These are phyloP conservation scores for Dysidea cf. avara DNA, from an alignment of 37 sponge, comb jelly and placozoan genomes.

Conservation along the genomic window DNA sequence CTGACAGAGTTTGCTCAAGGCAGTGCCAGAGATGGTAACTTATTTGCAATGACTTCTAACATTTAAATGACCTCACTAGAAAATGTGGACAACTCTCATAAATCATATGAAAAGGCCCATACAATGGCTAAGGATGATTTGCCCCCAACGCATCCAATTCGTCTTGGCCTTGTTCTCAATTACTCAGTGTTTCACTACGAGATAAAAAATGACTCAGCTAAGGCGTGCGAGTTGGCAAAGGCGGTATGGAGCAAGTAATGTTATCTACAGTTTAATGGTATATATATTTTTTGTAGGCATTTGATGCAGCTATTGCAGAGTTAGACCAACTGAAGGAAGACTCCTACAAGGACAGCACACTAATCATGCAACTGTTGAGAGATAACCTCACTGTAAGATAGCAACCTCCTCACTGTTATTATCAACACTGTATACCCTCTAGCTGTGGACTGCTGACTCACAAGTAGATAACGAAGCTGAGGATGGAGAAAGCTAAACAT, in stretches of 20 bases:
- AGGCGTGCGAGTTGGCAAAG: constrained; percentile 85
- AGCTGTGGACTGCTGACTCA: constrained; percentile 54
- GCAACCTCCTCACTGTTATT: too few relatives aligned
- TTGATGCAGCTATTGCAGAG: constrained; percentile 89
- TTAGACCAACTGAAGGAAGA: constrained; percentile 85
- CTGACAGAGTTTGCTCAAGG: constrained; percentile 80
- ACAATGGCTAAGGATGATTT: constrained; percentile 30
- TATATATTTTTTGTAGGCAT: constrained; percentile 79
- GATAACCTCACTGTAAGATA: constrained; percentile 92
- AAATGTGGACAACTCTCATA: too few relatives aligned
- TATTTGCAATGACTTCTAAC: too few relatives aligned
- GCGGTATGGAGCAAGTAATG: constrained; percentile 39
- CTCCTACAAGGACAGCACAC: constrained; percentile 92
- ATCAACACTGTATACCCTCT: neutral
- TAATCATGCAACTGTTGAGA: constrained; percentile 93
- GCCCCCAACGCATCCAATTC: constrained; percentile 76
- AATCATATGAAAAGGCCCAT: constrained; percentile 63
- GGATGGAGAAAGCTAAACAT: too few relatives aligned
- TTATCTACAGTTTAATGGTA: too few relatives aligned
- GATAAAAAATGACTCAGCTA: constrained; percentile 56
- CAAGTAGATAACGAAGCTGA: constrained; percentile 27
- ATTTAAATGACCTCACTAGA: too few relatives aligned
- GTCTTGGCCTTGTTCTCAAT: constrained; percentile 85
- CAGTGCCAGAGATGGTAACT: constrained; percentile 37
- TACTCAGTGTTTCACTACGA: constrained; percentile 89